Conservation (phyloP, 2,888 invertebrate species). For the Perizoma affinitatum region DNA sequence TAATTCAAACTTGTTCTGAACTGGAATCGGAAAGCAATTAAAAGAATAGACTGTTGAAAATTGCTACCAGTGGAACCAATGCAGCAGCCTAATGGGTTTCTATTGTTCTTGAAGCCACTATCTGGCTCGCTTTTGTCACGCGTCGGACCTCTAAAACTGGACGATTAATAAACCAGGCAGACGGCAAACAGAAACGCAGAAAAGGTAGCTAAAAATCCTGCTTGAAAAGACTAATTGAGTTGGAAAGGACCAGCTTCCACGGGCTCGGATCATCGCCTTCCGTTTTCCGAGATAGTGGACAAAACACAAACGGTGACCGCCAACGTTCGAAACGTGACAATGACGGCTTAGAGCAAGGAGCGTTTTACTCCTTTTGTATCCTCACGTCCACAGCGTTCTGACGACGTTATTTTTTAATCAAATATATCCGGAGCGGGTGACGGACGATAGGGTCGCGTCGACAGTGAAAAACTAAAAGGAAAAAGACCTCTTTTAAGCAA, state of each 20-base stretch:
- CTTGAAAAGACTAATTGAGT: constrained; percentile 43
- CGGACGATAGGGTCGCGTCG: constrained; percentile 81
- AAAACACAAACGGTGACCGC: constrained; percentile 63
- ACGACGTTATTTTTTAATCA: constrained; percentile 85
- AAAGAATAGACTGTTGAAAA: constrained; percentile 62
- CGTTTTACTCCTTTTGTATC: constrained; percentile 76
- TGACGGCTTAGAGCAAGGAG: constrained; percentile 74
- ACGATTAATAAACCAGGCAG: constrained; percentile 70
- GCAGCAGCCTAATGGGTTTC: constrained; percentile 66
- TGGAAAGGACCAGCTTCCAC: constrained; percentile 43
- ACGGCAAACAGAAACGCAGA: constrained; percentile 54
- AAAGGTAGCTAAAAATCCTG: constrained; percentile 37
- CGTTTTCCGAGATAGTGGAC: constrained; percentile 72
- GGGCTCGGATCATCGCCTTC: constrained; percentile 52
- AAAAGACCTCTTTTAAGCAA: constrained; percentile 81
- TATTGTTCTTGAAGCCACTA: constrained; percentile 76
- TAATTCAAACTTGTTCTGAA: constrained; percentile 25
- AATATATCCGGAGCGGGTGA: constrained; percentile 84
- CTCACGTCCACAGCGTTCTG: constrained; percentile 73
- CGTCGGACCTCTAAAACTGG: constrained; percentile 66
- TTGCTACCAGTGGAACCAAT: constrained; percentile 45
- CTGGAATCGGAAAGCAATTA: constrained; percentile 65
- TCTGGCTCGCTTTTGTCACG: constrained; percentile 66
- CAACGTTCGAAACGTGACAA: constrained; percentile 68
- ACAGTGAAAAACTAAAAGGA: constrained; percentile 79